A percentile compares a stretch with the other conserved stretches of the same genome.
Evolutionary conservation across 2,797 vertebrate species (phyloP).

Genomic region (Fratercula arctica): DNA sequence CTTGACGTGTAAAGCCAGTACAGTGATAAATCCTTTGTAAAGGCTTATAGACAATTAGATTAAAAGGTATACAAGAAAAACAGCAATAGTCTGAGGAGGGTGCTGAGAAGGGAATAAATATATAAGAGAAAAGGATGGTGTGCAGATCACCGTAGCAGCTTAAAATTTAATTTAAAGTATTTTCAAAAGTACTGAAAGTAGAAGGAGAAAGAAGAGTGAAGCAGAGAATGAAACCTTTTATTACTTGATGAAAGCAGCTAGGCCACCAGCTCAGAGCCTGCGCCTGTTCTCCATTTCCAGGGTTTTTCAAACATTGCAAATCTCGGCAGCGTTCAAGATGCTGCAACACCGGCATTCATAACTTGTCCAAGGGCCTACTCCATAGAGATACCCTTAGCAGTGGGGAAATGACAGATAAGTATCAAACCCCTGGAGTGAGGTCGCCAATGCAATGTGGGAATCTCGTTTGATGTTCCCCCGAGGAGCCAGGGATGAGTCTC

Average conservation of each 20-base stretch:
- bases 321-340: not conserved
- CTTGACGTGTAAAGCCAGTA: fast-evolving
- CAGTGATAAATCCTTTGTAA: fast-evolving
- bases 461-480: not conserved
- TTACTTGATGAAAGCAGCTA: not conserved
- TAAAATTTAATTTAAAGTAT: not conserved
- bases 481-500: not conserved
- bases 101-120: not conserved
- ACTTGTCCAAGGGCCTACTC: not conserved
- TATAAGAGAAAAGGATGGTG: not conserved
- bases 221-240: not conserved
- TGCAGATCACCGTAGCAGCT: not conserved
- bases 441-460: not conserved
- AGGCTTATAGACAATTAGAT: not conserved
- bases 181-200: not conserved
- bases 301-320: not conserved
- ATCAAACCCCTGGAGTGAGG: not conserved
- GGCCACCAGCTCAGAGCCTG: not conserved
- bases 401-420: not conserved
- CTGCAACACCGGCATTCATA: not conserved
- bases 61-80: not conserved
- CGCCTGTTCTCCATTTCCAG: not conserved
- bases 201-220: not conserved
- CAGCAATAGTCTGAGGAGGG: not conserved
- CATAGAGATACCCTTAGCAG: not conserved